Conservation (phyloP, 2,797 vertebrate genomes). For the Notolabrus celidotus region DNA sequence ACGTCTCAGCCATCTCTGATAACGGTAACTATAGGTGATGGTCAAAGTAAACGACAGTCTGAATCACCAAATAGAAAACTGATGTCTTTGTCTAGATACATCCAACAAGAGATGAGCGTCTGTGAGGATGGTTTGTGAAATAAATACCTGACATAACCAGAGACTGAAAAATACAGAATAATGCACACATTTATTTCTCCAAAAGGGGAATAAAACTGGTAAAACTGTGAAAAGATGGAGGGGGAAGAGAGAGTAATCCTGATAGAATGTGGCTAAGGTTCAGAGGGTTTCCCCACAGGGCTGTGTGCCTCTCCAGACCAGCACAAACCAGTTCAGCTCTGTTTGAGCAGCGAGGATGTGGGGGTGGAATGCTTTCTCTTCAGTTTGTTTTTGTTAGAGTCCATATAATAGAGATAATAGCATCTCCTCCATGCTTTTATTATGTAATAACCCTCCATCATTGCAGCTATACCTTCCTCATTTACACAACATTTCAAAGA, state of each 20-base stretch:
- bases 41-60: no score
- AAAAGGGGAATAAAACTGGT: no score
- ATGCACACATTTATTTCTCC: neutral
- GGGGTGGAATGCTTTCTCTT: constrained; percentile 15
- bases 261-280: constrained; percentile 64
- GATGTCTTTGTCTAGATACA: no score
- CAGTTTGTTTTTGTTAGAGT: constrained; percentile 67
- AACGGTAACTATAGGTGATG: no score
- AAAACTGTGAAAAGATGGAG: neutral
- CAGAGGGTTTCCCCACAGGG: constrained; percentile 49
- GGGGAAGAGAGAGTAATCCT: constrained; percentile 52
- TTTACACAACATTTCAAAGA: neutral
- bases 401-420: no score
- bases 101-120: no score
- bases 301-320: constrained; percentile 65
- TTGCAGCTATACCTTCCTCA: neutral
- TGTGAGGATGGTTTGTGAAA: no score
- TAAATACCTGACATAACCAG: no score
- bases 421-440: no score
- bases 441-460: constrained; percentile 18
- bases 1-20: no score
- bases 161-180: neutral
- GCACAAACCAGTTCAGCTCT: constrained; percentile 80
- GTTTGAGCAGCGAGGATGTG: constrained; percentile 21
- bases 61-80: no score